Base-by-base conservation (phyloP, 2,888 invertebrate genomes). In the Orthosia incerta region DNA sequence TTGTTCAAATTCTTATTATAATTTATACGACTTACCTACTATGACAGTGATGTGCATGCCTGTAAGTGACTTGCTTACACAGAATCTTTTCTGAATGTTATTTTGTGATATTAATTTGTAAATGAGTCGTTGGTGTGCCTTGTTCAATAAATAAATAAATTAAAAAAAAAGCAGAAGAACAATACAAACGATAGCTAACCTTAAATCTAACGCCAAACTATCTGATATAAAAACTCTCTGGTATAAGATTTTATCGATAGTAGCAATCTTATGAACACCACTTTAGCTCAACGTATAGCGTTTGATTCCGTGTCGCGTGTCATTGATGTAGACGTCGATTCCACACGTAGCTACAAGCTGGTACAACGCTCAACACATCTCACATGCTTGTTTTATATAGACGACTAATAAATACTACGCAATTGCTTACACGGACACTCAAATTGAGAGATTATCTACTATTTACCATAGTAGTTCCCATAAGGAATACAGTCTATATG, bases 251-350 rank as follows among this genome's bases (percentile, higher is more conserved):
- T 39, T 39, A 9, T 12, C n/a, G 0, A 0, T 20, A 50, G 11
- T 1, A 46, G 12, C 13, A 3, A 20, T 39, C 39, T 39, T 76
- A 72, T 86, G 55, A 62, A 64, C 72, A 18, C 26, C 26, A 3
- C 76, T 56, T 84, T 82, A 86, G 26, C 13, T 51, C 46, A 71
- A 65, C 64, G 68, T 56, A 77, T 64, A 74, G 72, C 77, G 76
- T 86, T 86, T 80, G 82, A 86, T 84, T 85, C 74, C 84, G 83
- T 87, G 89, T 90, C 82, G 86, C 87, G 84, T 89, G 88, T 89
- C 87, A 89, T 86, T 88, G 88, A 87, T 89, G 89, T 91, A 89
- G 87, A 88, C 76, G 87, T 87, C 86, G 83, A 88, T 90, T 89
- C 81, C 80, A 86, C 83, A 82, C 74, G 71, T 76, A 74, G 71